Conservation (phyloP, 2,888 invertebrate genomes). For the Leucania comma region DNA sequence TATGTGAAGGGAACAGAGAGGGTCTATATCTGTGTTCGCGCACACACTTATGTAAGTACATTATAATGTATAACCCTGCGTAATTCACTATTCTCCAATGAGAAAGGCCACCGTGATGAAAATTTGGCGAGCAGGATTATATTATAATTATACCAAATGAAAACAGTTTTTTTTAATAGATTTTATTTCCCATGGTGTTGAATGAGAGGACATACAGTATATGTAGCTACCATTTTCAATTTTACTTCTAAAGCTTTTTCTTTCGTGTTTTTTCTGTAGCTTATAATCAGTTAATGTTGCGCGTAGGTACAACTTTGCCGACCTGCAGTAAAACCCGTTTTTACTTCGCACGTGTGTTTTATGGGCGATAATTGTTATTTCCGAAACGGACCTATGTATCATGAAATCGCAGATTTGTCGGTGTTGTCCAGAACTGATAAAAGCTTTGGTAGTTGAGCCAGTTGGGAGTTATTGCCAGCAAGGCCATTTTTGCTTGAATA, state of each 20-base stretch:
- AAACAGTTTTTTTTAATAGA: background rate
- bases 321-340: constrained; percentile 41
- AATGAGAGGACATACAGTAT: background rate
- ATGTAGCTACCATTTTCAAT: background rate
- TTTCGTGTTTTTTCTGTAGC: background rate
- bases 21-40: too few relatives aligned
- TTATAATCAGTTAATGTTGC: background rate
- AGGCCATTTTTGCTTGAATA: constrained; percentile 59
- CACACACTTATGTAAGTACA: too few relatives aligned
- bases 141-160: background rate
- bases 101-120: too few relatives aligned
- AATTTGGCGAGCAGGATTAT: too few relatives aligned
- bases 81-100: too few relatives aligned
- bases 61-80: too few relatives aligned
- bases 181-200: background rate
- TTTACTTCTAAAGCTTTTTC: background rate
- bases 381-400: constrained; percentile 54
- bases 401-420: constrained; percentile 65
- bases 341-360: constrained; percentile 63
- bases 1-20: too few relatives aligned
- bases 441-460: constrained; percentile 52
- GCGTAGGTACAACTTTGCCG: constrained; percentile 18
- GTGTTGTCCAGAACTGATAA: constrained; percentile 64
- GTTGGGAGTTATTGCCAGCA: constrained; percentile 67
- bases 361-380: constrained; percentile 68